Evolutionary conservation across 2,113 vertebrate genomes (phyloP).

Genomic region (Speoplatyrhinus poulsoni): DNA sequence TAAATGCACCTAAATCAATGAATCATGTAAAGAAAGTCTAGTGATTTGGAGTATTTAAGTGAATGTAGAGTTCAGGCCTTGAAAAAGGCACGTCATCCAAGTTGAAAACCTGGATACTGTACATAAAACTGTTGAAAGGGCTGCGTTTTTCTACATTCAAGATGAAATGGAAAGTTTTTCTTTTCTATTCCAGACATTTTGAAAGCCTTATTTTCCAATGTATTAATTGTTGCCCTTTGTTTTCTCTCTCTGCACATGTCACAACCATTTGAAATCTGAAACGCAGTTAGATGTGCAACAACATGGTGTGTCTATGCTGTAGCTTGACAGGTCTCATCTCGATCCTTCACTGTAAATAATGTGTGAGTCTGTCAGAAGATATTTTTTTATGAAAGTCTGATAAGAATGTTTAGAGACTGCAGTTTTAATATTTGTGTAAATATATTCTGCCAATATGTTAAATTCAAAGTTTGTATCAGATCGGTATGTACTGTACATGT

Average conservation of each 20-base stretch:
- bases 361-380: conserved; percentile 60
- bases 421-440: conserved; percentile 73
- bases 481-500: conserved; percentile 72
- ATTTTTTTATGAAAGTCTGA: conserved; percentile 71
- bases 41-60: background rate
- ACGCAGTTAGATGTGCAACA: background rate
- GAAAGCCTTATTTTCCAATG: background rate
- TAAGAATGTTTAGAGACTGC: conserved; percentile 54
- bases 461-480: conserved; percentile 57
- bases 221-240: conserved; percentile 1
- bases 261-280: background rate
- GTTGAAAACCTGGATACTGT: too few species aligned
- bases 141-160: conserved; percentile 17
- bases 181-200: background rate
- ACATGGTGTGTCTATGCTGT: conserved; percentile 10
- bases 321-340: conserved; percentile 62
- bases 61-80: background rate
- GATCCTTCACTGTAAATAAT: conserved; percentile 64
- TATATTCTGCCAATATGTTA: conserved; percentile 61
- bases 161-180: background rate
- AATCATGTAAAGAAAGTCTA: background rate
- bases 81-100: conserved; percentile 1
- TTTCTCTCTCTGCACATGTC: background rate
- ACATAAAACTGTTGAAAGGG: background rate
- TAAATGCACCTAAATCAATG: background rate